Evolutionary conservation across 2,888 invertebrate species (phyloP).

Genomic region (Cyclophora punctaria): DNA sequence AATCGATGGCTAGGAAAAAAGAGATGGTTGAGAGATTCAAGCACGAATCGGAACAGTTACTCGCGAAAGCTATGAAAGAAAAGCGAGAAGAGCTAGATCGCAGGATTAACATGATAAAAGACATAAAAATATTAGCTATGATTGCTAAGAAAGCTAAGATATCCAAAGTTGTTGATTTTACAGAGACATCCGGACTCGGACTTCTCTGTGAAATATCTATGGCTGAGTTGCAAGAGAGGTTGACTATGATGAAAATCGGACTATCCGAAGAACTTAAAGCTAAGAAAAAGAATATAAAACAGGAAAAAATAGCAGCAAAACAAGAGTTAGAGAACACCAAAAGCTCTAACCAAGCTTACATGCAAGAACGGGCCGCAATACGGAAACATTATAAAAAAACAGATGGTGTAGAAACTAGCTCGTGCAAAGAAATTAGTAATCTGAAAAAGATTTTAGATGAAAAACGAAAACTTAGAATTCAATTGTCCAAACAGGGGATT

Average conservation of each 20-base stretch:
- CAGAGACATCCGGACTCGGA: slow-evolving; percentile 74
- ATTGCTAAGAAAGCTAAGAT: slow-evolving; percentile 68
- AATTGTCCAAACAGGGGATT: slow-evolving; percentile 1
- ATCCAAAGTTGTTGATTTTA: slow-evolving; percentile 74
- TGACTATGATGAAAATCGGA: slow-evolving; percentile 62
- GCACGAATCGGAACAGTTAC: slow-evolving; percentile 40
- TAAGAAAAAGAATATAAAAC: slow-evolving; percentile 58
- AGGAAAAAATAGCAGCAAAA: slow-evolving; percentile 57
- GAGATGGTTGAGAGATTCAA: slow-evolving; percentile 44
- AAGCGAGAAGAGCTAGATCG: slow-evolving; percentile 69
- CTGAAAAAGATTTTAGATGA: slow-evolving; percentile 66
- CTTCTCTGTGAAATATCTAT: slow-evolving; percentile 79
- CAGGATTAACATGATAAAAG: slow-evolving; percentile 63
- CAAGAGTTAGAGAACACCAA: slow-evolving; percentile 63
- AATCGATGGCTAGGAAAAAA: slow-evolving; percentile 39
- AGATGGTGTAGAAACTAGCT: slow-evolving; percentile 19
- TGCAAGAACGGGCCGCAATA: slow-evolving; percentile 40
- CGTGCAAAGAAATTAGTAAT: slow-evolving; percentile 58
- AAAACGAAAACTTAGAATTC: slow-evolving; percentile 53
- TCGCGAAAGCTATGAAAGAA: slow-evolving; percentile 52
- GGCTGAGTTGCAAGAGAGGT: slow-evolving; percentile 75
- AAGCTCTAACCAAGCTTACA: slow-evolving; percentile 50
- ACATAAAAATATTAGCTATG: slow-evolving; percentile 63
- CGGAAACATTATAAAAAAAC: slow-evolving; percentile 40
- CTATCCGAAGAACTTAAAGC: slow-evolving; percentile 70